Conservation (phyloP, 1,140 invertebrate species). For the Uloborus diversus region DNA sequence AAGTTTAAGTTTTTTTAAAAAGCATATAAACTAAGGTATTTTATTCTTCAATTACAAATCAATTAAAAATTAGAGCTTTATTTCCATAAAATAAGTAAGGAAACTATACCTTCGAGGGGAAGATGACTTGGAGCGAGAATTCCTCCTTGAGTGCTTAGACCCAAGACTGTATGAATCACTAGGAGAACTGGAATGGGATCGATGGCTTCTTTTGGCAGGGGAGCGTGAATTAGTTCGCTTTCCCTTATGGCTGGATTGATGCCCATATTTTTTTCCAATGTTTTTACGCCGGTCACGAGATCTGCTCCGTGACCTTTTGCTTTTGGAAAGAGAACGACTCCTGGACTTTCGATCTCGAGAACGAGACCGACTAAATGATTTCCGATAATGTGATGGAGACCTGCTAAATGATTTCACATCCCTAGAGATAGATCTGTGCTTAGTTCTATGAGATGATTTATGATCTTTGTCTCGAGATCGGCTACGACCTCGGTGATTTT, state of each 20-base stretch:
- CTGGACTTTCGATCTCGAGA: not conserved
- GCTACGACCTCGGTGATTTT: not conserved
- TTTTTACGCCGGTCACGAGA: conserved; percentile 10
- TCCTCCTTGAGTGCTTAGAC: not conserved
- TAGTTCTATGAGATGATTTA: too few relatives aligned
- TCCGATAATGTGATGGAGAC: not conserved
- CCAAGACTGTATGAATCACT: conserved; percentile 22
- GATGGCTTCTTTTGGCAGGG: not conserved
- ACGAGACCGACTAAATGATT: not conserved
- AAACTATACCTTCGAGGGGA: conserved; percentile 34
- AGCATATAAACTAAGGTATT: too few relatives aligned
- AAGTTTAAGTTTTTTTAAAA: too few relatives aligned
- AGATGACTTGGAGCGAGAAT: conserved; percentile 29
- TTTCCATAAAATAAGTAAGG: too few relatives aligned
- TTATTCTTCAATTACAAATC: too few relatives aligned
- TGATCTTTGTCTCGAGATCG: not conserved
- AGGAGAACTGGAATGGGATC: conserved; percentile 28
- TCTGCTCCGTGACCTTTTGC: not conserved
- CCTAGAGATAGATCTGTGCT: not conserved
- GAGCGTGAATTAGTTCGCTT: conserved; percentile 6
- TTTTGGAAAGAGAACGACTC: conserved; percentile 11
- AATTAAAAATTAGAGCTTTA: too few relatives aligned
- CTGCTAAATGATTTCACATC: conserved; percentile 1
- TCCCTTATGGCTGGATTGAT: not conserved
- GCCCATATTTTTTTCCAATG: not conserved